phyloP scores from a whole-genome alignment of 2,113 vertebrate species.

The Oreochromis spilurus region DNA sequence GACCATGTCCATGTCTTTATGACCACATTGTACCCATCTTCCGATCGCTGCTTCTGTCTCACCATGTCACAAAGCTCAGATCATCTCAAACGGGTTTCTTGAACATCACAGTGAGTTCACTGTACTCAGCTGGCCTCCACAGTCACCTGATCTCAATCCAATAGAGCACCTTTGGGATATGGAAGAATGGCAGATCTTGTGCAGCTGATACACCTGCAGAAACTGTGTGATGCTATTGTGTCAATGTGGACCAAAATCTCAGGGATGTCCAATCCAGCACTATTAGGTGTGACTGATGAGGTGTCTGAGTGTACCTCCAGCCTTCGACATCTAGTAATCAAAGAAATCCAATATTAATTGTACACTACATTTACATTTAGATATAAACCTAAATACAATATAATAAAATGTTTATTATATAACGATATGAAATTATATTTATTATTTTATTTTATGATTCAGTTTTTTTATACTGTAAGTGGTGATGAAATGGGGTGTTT shows the following conservation, averaged over 20 bases:
- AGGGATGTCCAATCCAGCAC: neutral
- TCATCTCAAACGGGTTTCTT: neutral
- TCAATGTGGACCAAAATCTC: neutral
- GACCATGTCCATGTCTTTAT: neutral
- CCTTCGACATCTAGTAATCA: neutral
- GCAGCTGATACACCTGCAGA: neutral
- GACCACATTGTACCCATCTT: neutral
- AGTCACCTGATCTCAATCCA: rapidly evolving
- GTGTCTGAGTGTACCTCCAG: neutral
- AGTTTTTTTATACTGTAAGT: neutral
- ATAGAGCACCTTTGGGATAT: rapidly evolving
- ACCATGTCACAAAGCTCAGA: neutral
- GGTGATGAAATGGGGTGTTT: neutral
- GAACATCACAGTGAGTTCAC: neutral
- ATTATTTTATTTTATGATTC: neutral
- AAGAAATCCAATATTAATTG: neutral
- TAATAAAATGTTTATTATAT: neutral
- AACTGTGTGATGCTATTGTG: neutral
- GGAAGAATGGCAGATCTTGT: rapidly evolving
- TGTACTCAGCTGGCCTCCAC: rapidly evolving
- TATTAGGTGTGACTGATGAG: neutral
- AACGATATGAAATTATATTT: neutral
- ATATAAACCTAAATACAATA: neutral
- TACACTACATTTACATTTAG: neutral
- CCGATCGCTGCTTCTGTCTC: neutral